phyloP scores from a whole-genome alignment of 92 coral and sea anemone species.

The Phenganax stokvisi region DNA sequence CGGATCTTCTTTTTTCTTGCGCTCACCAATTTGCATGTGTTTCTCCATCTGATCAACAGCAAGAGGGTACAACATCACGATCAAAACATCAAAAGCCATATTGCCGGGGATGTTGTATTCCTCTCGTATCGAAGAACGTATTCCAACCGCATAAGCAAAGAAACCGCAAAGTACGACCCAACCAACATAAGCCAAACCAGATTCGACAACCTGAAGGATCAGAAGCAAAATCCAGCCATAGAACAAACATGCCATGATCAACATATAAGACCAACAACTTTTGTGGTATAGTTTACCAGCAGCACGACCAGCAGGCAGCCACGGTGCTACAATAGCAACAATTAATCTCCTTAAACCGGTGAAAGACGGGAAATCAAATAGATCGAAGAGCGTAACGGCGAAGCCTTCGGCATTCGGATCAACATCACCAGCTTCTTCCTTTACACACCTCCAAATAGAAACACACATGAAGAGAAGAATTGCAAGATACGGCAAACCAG shows the following conservation, averaged over 20 bases:
- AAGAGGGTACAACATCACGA: slow-evolving; percentile 60
- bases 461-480: slow-evolving; percentile 63
- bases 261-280: slow-evolving; percentile 47
- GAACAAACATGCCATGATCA: slow-evolving; percentile 52
- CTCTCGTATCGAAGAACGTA: slow-evolving; percentile 63
- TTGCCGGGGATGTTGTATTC: slow-evolving; percentile 66
- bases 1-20: slow-evolving; percentile 22
- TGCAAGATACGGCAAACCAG: slow-evolving; percentile 64
- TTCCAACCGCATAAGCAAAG: slow-evolving; percentile 58
- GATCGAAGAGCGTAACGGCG: slow-evolving; percentile 54
- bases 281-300: slow-evolving; percentile 55
- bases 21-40: slow-evolving; percentile 51
- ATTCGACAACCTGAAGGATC: slow-evolving; percentile 48
- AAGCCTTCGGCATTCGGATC: slow-evolving; percentile 57
- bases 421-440: slow-evolving; percentile 66
- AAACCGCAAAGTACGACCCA: slow-evolving; percentile 61
- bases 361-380: slow-evolving; percentile 52
- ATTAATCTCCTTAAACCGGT: slow-evolving; percentile 36
- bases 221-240: slow-evolving; percentile 54
- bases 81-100: slow-evolving; percentile 64
- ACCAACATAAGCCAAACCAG: slow-evolving; percentile 58
- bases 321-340: slow-evolving; percentile 55
- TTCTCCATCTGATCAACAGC: slow-evolving; percentile 75
- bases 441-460: slow-evolving; percentile 66
- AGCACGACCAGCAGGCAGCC: slow-evolving; percentile 61